Conservation (phyloP, 2,888 invertebrate species). For the Panopea generosa region DNA sequence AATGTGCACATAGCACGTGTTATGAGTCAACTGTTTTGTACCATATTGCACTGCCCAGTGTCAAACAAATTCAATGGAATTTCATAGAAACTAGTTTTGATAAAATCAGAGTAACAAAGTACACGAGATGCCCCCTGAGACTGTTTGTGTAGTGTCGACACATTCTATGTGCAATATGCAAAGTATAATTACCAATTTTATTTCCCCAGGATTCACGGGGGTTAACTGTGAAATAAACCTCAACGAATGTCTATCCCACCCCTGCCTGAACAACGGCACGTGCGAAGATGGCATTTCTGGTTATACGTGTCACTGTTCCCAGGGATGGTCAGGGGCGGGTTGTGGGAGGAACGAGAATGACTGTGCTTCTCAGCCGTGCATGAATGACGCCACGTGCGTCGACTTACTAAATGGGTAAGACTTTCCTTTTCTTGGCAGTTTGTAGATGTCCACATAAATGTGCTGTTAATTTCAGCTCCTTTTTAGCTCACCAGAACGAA, state of each 20-base stretch:
- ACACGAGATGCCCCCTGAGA: no score
- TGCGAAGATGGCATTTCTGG: slow-evolving; percentile 29
- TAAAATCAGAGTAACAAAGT: no score
- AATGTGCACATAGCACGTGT: neutral
- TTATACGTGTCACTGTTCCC: slow-evolving; percentile 32
- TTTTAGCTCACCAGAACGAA: no score
- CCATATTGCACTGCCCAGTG: no score
- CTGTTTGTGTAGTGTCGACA: no score
- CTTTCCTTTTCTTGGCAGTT: neutral
- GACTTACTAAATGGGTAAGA: slow-evolving; percentile 32
- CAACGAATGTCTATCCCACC: slow-evolving; percentile 37
- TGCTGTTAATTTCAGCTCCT: no score
- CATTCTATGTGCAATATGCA: no score
- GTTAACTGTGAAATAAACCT: slow-evolving; percentile 41
- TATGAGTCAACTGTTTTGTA: no score
- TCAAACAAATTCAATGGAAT: no score
- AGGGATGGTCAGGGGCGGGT: slow-evolving; percentile 20
- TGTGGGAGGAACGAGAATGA: slow-evolving; percentile 39
- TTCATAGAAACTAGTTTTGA: no score
- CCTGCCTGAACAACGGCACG: slow-evolving; percentile 37
- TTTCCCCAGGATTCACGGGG: slow-evolving; percentile 54
- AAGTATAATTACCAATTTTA: no score
- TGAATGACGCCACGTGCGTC: slow-evolving; percentile 29
- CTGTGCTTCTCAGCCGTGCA: slow-evolving; percentile 31
- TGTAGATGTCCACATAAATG: no score